Conservation (phyloP, 2,888 invertebrate genomes). For the Apeira syringaria region DNA sequence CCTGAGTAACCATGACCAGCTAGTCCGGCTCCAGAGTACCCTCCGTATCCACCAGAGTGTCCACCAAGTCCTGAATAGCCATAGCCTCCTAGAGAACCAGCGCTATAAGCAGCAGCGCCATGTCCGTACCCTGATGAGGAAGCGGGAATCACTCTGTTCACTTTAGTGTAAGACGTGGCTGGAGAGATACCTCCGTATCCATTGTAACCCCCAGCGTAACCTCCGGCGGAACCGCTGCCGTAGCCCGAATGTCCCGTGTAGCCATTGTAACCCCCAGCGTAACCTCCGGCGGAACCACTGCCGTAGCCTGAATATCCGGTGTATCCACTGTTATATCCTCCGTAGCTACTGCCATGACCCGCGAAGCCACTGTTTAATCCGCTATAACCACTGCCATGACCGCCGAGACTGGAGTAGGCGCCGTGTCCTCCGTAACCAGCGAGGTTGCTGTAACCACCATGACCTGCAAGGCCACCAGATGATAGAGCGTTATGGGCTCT, state of each 20-base stretch:
- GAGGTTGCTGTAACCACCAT: conserved; percentile 20
- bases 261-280: neutral
- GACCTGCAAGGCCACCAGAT: conserved; percentile 18
- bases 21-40: conserved; percentile 10
- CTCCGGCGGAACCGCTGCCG: no score
- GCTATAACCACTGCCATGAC: conserved; percentile 15
- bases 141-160: conserved; percentile 39
- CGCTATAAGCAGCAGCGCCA: conserved; percentile 15
- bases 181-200: conserved; percentile 27
- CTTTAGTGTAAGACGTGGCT: conserved; percentile 42
- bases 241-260: conserved; percentile 8
- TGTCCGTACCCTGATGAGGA: conserved; percentile 28
- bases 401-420: conserved; percentile 4
- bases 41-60: conserved; percentile 22
- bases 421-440: conserved; percentile 14
- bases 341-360: conserved; percentile 19
- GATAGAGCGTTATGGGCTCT: conserved; percentile 36
- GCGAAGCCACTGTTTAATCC: conserved; percentile 22
- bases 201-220: conserved; percentile 24
- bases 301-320: conserved; percentile 5
- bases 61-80: conserved; percentile 18
- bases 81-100: conserved; percentile 21
- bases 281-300: conserved; percentile 23
- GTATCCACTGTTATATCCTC: conserved; percentile 7
- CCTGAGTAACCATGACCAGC: conserved; percentile 9